Percentiles rank a stretch among this genome's conserved stretches.
Conservation (phyloP, 2,113 vertebrate genomes). For the Chauna torquata region DNA sequence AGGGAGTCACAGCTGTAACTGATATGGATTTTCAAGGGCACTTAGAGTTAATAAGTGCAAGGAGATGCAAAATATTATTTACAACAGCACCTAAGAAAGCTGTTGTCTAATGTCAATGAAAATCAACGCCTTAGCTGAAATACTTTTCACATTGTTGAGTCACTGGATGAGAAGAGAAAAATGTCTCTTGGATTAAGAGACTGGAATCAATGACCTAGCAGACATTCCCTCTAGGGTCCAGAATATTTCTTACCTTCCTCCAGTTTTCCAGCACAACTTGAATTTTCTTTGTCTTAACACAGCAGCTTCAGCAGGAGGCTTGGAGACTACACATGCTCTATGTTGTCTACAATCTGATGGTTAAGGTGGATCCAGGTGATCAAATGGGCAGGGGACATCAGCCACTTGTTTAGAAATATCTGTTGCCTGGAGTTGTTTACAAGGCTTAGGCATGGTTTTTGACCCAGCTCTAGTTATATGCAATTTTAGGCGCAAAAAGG, state of each 20-base stretch:
- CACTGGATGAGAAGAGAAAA: background rate
- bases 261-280: background rate
- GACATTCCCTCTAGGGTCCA: background rate
- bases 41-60: background rate
- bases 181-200: background rate
- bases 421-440: background rate
- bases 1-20: background rate
- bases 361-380: background rate
- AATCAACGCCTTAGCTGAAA: background rate
- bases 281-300: background rate
- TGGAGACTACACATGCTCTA: background rate
- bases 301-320: background rate
- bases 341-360: background rate
- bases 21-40: background rate
- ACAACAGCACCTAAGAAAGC: background rate
- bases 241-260: background rate
- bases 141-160: background rate
- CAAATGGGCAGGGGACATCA: background rate
- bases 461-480: background rate
- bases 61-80: background rate
- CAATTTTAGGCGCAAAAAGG: background rate
- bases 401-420: background rate
- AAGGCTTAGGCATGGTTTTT: background rate
- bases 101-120: background rate
- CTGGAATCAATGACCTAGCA: background rate